Evolutionary conservation across 2,797 vertebrate genomes (phyloP), one percentile per base, ranked within the genome.

Genomic region (Lacerta viridis): DNA sequence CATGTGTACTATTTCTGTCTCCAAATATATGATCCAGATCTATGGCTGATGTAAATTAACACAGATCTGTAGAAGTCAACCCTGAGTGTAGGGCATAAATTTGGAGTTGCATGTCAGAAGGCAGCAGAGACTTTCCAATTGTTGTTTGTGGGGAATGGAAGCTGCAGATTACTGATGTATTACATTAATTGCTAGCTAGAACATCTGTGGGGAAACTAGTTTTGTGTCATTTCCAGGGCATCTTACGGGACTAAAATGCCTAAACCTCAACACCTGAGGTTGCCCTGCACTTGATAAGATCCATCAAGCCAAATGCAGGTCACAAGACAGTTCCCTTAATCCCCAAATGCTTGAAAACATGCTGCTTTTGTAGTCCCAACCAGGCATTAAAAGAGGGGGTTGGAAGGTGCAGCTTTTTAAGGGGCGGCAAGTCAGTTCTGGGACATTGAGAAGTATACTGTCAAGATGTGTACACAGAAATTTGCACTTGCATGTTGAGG

Each of bases 1-100:
- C 66, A 61, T 84, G 55, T 88, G 69, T 79, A 61, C 68, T 88
- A 84, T 88, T 79, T 88, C 82, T 84, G 81, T 84, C 46, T 84
- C 76, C 76, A 80, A 80, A 8, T 27, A 55, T 27, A 7, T 18
- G 41, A 55, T 69, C 81, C 74, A 78, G 64, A 84, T 71, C 81
- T 76, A 78, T 78, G 82, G 10, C 0, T n/a, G 23, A 68, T 71
- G 88, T 66, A 89, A 87, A 86, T 88, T 79, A 80, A 5, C 17
- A 72, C 59, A 85, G 79, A 29, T 87, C 7, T 75, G 2, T 83
- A 78, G 71, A 68, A 83, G 75, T 36, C 50, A 83, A 79, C 25
- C 46, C 43, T 17, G 36, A 86, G 39, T 27, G 77, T 59, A 39
- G 2, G 80, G 0, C 1, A 27, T 69, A 84, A 85, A 87, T 87